These are phyloP conservation scores for Archivesica marissinica DNA, from an alignment of 1,140 invertebrate genomes.

Conservation along the genomic window DNA sequence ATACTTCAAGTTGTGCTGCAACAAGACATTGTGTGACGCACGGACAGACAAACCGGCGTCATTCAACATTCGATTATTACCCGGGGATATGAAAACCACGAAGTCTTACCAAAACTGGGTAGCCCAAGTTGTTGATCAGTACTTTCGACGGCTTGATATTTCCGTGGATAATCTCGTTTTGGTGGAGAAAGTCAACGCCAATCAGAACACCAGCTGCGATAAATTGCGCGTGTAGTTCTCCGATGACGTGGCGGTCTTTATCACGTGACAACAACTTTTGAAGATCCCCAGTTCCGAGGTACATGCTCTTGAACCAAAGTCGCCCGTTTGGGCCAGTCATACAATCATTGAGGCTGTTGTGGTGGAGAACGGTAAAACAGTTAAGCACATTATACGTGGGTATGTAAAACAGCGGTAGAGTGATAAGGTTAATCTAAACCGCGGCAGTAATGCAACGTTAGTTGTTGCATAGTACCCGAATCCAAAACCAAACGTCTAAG, in stretches of 20 bases:
- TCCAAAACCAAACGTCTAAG: too few relatives aligned
- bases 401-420: too few relatives aligned
- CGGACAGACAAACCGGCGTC: too few relatives aligned
- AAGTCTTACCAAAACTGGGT: constrained; percentile 53
- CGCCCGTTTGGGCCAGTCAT: constrained; percentile 35
- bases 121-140: constrained; percentile 40
- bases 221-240: constrained; percentile 56
- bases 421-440: too few relatives aligned
- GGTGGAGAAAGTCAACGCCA: constrained; percentile 56
- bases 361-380: too few relatives aligned
- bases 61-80: too few relatives aligned
- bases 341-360: constrained; percentile 41
- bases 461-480: too few relatives aligned
- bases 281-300: constrained; percentile 22
- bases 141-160: constrained; percentile 57
- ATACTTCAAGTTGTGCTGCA: too few relatives aligned
- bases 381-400: too few relatives aligned
- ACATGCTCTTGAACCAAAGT: constrained; percentile 30
- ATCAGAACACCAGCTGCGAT: constrained; percentile 39
- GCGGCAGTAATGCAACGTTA: too few relatives aligned
- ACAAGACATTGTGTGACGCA: too few relatives aligned
- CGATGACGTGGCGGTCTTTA: constrained; percentile 42
- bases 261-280: constrained; percentile 33
- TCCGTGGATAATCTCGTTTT: constrained; percentile 47
- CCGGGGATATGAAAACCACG: neutral